phyloP scores from a whole-genome alignment of 64 coral and sea anemone species.

The Actinia equina region DNA sequence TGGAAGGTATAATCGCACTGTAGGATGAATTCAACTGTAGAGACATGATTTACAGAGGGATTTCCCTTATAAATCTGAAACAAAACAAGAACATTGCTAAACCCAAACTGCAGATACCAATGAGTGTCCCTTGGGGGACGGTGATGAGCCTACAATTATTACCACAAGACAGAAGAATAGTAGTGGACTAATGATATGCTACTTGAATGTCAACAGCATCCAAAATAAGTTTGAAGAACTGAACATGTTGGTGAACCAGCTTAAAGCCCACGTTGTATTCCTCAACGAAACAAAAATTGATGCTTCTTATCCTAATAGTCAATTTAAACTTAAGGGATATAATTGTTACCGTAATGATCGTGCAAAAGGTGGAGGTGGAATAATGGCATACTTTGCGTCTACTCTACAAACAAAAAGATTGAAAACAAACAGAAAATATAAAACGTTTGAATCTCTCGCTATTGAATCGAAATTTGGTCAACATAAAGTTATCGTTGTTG shows the following conservation, averaged over 20 bases:
- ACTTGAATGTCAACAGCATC: constrained; percentile 18
- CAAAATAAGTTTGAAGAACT: not conserved
- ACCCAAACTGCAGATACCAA: too few relatives aligned
- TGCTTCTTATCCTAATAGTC: not conserved
- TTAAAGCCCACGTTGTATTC: constrained; percentile 27
- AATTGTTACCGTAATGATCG: constrained; percentile 6
- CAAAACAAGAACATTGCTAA: too few relatives aligned
- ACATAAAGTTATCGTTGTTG: not conserved
- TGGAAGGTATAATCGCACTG: too few relatives aligned
- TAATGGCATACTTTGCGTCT: constrained; percentile 17
- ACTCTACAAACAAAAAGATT: not conserved
- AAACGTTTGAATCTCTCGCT: constrained; percentile 13
- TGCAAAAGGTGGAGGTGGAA: constrained; percentile 3
- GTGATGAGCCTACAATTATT: too few relatives aligned
- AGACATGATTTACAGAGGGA: too few relatives aligned
- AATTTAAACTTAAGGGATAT: not conserved
- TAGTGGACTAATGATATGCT: not conserved
- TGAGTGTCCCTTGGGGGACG: too few relatives aligned
- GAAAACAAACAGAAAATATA: not conserved
- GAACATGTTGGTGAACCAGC: not conserved
- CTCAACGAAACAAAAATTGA: constrained; percentile 24
- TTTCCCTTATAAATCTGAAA: too few relatives aligned
- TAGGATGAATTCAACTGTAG: too few relatives aligned
- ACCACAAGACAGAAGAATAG: not conserved
- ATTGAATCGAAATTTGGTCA: not conserved